phyloP scores from a whole-genome alignment of 2,888 invertebrate genomes.

The Chelonus formosanus region DNA sequence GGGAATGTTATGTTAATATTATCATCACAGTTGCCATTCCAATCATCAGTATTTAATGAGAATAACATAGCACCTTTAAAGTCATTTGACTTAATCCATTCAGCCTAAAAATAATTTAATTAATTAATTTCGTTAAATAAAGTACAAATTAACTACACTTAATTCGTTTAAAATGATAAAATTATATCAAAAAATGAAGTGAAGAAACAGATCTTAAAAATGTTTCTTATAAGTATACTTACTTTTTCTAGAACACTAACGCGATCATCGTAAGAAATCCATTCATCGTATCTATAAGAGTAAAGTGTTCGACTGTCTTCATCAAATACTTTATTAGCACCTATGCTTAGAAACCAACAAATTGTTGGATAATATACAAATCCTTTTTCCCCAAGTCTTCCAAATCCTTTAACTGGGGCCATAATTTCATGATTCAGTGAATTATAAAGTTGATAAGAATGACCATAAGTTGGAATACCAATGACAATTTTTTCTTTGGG shows the following conservation, averaged over 20 bases:
- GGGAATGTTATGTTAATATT: slow-evolving; percentile 57
- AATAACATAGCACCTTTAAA: slow-evolving; percentile 87
- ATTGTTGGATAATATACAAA: slow-evolving; percentile 77
- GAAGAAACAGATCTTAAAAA: background rate
- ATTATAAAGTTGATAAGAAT: slow-evolving; percentile 73
- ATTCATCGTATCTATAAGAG: slow-evolving; percentile 74
- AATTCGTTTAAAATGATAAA: background rate
- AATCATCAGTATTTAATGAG: slow-evolving; percentile 84
- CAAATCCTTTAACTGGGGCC: slow-evolving; percentile 77
- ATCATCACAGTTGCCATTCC: slow-evolving; percentile 68
- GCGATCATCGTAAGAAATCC: slow-evolving; percentile 85
- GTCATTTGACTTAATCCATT: slow-evolving; percentile 71
- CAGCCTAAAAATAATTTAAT: slow-evolving; percentile 63
- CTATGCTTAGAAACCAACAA: slow-evolving; percentile 72
- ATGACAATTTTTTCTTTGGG: slow-evolving; percentile 80
- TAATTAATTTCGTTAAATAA: background rate
- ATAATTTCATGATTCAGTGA: slow-evolving; percentile 72
- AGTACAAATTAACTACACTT: too few species aligned
- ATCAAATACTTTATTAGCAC: slow-evolving; percentile 72
- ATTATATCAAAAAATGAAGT: background rate
- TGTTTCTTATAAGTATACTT: slow-evolving; percentile 27
- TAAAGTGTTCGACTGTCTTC: slow-evolving; percentile 80
- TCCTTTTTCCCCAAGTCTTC: slow-evolving; percentile 73
- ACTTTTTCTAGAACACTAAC: slow-evolving; percentile 77
- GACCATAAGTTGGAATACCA: slow-evolving; percentile 89